Evolutionary conservation across 2,797 vertebrate genomes (phyloP).

Genomic region (Catharus ustulatus): DNA sequence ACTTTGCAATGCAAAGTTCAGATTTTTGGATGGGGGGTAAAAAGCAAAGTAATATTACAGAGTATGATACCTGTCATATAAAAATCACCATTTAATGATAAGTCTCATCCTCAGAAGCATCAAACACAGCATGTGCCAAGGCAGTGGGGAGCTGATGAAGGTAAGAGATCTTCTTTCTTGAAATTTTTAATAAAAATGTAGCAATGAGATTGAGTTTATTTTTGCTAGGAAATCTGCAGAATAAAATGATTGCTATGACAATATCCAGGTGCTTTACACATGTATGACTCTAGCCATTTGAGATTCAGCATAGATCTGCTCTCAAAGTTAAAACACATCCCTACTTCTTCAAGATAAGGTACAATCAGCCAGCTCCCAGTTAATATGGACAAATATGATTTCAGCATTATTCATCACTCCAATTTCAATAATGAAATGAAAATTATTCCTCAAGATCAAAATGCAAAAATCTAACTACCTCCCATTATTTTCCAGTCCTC

Average conservation of each 20-base stretch:
- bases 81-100: conserved; percentile 16
- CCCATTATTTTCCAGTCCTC: not conserved
- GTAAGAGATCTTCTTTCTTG: not conserved
- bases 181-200: not conserved
- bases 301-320: not conserved
- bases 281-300: not conserved
- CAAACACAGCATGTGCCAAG: not conserved
- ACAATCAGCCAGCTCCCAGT: not conserved
- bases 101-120: not conserved
- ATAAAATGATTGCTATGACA: not conserved
- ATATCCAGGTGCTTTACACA: not conserved
- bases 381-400: not conserved
- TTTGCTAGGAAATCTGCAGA: not conserved
- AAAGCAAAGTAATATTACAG: not conserved
- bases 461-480: not conserved
- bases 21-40: not conserved
- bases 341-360: not conserved
- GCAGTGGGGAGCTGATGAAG: not conserved
- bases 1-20: not conserved
- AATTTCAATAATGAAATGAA: not conserved
- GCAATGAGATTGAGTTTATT: not conserved
- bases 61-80: not conserved
- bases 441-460: not conserved
- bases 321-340: not conserved
- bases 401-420: not conserved